Evolutionary conservation across 2,888 invertebrate species (phyloP), one percentile per base, ranked within the genome.

Genomic region (Aspidiotus destructor): DNA sequence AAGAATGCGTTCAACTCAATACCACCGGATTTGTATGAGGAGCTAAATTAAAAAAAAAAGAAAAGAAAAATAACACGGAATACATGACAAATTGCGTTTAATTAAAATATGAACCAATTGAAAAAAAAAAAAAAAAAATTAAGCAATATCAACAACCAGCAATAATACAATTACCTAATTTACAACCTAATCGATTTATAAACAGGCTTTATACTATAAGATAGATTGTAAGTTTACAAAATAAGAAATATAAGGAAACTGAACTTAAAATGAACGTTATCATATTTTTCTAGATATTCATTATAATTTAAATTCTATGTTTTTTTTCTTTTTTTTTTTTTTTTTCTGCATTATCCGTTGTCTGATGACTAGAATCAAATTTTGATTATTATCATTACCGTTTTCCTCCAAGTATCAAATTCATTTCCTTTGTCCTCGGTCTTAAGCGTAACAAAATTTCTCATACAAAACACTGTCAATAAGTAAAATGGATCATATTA

Each of bases 111-210:
- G 67, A 67, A 67, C 67, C 60, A 67, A 67, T 58, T 67, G 67
- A 67, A 67, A 67, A 61, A 61, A 60, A 67, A 67, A 28, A 28
- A 28, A 53, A 55, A 41, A 67, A 67, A 60, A 60, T 58, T 58
- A 67, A 67, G 67, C 67, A 67, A 67, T 67, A 67, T 67, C 67
- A 67, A 67, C 67, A 67, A 67, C 67, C 67, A 67, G 67, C 67
- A 60, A 67, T 67, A 67, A 67, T 60, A 67, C 67, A 67, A 67
- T 67, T 67, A 67, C 60, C 67, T 67, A 67, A 67, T 67, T 48
- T 67, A 67, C 67, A 67, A 67, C 67, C 67, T 67, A 67, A 63
- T 63, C 42, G 60, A 67, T 60, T 67, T 67, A 67, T 67, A 67
- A 65, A 67, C 55, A 67, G 48, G 55, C 58, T 67, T 60, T 67